Conservation (phyloP, 2,797 vertebrate genomes). For the Potorous gilbertii region DNA sequence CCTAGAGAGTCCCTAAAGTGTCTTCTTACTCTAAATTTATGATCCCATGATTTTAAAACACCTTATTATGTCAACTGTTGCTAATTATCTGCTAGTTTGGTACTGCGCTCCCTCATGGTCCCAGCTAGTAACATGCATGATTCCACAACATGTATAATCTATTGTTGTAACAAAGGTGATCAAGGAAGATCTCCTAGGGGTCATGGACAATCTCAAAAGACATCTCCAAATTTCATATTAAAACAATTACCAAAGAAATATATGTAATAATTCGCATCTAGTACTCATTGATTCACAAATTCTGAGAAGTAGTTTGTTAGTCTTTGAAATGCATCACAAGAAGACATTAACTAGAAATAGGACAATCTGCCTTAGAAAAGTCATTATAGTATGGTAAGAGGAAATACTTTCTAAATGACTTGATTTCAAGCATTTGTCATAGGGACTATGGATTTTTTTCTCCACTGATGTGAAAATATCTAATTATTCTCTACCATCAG, state of each 20-base stretch:
- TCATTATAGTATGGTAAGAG: conserved; percentile 16
- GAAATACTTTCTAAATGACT: conserved; percentile 29
- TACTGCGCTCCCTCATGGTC: background rate
- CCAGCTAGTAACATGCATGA: background rate
- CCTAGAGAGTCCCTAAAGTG: background rate
- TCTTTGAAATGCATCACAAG: conserved; percentile 41
- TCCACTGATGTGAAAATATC: conserved; percentile 37
- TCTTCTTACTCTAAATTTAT: background rate
- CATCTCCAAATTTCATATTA: conserved; percentile 31
- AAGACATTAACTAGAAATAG: conserved; percentile 52
- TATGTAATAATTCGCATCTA: conserved; percentile 39
- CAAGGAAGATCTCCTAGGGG: background rate
- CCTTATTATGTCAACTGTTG: background rate
- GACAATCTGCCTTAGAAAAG: conserved; percentile 45
- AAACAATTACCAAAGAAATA: conserved; percentile 52
- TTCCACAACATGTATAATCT: background rate
- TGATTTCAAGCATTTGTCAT: conserved; percentile 57
- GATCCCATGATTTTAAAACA: background rate
- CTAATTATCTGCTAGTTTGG: background rate
- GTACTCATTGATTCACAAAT: background rate
- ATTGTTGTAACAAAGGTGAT: background rate
- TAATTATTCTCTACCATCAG: conserved; percentile 56
- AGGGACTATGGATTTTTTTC: background rate
- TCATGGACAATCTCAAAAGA: conserved; percentile 1
- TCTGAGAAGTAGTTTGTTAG: conserved; percentile 56